A percentile compares a stretch with the other conserved stretches of the same genome.
Conservation (phyloP, 2,113 vertebrate species). For the Cebidichthys violaceus region DNA sequence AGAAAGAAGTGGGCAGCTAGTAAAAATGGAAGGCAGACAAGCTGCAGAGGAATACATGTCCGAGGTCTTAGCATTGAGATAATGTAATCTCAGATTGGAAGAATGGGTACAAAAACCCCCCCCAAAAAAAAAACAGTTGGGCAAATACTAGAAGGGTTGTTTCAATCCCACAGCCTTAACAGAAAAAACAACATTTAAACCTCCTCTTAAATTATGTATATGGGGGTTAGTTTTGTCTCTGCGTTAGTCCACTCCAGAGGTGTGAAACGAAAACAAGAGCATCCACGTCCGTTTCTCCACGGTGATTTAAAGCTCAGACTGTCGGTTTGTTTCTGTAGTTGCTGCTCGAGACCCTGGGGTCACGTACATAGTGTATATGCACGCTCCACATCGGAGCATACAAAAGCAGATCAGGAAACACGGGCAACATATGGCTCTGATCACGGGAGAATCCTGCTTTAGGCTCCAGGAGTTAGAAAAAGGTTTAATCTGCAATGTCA, state of each 20-base stretch:
- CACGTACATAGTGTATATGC: slow-evolving; percentile 28
- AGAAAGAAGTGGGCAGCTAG: background rate
- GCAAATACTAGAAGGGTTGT: too few relatives aligned
- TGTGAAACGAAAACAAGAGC: slow-evolving; percentile 53
- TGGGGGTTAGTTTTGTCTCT: slow-evolving; percentile 21
- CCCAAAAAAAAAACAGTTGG: background rate
- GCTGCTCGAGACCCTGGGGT: slow-evolving; percentile 30
- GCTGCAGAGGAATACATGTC: slow-evolving; percentile 1
- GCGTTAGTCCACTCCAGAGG: slow-evolving; percentile 29
- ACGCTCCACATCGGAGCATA: slow-evolving; percentile 9
- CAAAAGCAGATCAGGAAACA: slow-evolving; percentile 36
- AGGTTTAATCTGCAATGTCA: slow-evolving; percentile 35
- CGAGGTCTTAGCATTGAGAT: background rate
- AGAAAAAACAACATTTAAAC: slow-evolving; percentile 15
- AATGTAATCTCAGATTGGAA: slow-evolving; percentile 6
- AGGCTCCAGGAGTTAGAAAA: slow-evolving; percentile 15
- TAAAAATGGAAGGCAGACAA: background rate
- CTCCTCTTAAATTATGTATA: slow-evolving; percentile 11
- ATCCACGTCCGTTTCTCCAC: slow-evolving; percentile 3
- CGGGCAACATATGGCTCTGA: slow-evolving; percentile 57
- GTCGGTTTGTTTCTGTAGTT: slow-evolving; percentile 30
- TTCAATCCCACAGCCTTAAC: background rate
- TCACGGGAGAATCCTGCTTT: slow-evolving; percentile 41
- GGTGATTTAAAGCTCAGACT: slow-evolving; percentile 29
- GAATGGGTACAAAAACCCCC: background rate